Conservation (phyloP, 1,140 invertebrate genomes). For the Zaprionus vittiger region DNA sequence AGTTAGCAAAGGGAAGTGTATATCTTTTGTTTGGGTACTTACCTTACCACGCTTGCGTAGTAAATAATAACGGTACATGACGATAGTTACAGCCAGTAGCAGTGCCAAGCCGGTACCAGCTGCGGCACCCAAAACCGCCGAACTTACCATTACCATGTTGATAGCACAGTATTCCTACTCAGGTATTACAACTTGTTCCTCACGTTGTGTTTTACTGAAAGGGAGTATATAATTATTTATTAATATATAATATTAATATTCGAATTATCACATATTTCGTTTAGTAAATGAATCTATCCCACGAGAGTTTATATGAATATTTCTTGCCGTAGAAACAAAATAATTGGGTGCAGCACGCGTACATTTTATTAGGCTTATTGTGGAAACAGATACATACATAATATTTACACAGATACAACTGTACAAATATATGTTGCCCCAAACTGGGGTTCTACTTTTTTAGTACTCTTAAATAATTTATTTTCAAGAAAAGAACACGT, state of each 20-base stretch:
- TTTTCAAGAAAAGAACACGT: slow-evolving; percentile 17
- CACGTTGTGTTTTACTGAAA: neutral
- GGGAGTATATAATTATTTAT: neutral
- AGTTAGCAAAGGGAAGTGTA: neutral
- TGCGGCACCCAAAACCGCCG: slow-evolving; percentile 88
- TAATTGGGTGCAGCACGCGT: neutral
- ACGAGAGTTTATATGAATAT: neutral
- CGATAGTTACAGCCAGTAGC: slow-evolving; percentile 87
- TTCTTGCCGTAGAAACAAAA: neutral
- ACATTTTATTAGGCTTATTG: slow-evolving; percentile 2
- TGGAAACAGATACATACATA: slow-evolving; percentile 4
- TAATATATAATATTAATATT: neutral
- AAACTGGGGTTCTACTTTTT: neutral
- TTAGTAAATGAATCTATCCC: neutral
- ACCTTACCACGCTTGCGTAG: slow-evolving; percentile 84
- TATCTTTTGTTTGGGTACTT: neutral
- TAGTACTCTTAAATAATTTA: neutral
- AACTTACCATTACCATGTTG: slow-evolving; percentile 86
- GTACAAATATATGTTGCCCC: slow-evolving; percentile 13
- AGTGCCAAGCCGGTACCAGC: slow-evolving; percentile 88
- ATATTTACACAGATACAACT: slow-evolving; percentile 30
- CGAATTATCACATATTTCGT: neutral
- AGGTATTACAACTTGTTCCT: neutral
- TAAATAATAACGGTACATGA: slow-evolving; percentile 88
- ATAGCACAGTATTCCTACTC: neutral